Base-by-base conservation (phyloP, 2,113 vertebrate genomes). In the Probosciger aterrimus region DNA sequence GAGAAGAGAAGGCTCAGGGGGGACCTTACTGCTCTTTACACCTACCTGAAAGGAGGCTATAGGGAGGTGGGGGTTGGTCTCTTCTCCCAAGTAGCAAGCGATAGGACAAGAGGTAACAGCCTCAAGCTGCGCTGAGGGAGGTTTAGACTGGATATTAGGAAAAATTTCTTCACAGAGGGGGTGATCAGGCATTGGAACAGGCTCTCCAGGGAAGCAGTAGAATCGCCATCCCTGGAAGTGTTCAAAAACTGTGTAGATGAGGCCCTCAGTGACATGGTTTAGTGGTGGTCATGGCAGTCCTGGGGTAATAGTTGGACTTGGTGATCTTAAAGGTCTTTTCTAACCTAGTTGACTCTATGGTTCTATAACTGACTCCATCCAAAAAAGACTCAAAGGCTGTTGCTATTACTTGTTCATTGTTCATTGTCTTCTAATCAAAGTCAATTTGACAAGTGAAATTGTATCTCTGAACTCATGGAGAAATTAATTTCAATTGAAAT, bases 401-500 rank as follows among this genome's bases (percentile, higher is more conserved):
- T 88, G 47, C 31, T 90, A 4, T 50, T 92, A 85, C 47, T 55
- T 74, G 18, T 43, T 84, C 59, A 30, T 55, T 78, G 18, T 43
- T 84, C 59, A 30, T 79, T 60, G 62, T 91, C 78, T 78, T 79
- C 35, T 84, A 93, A 92, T 90, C 47, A 85, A 85, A 90, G 84
- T 50, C 50, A 87, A 91, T 94, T 75, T 79, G 74, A 93, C 0
- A 0, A 91, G 23, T 47, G 25, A 95, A 93, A 71, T 78, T 43
- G 82, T 70, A 89, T 65, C 35, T 82, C 82, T 76, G 62, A 91
- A 93, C 33, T 89, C 47, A 55, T 17, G 35, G 43, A 85, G 57
- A 49, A 73, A 70, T 76, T 91, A 82, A 94, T 95, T 96, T 44
- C 62, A 68, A n/a, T 79, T 89, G 31, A 85, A 85, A 93, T 87